Percentiles rank a stretch among this genome's conserved stretches.
These are phyloP conservation scores for Troglohyphantes excavatus DNA, from an alignment of 2,888 invertebrate genomes.

Conservation along the genomic window DNA sequence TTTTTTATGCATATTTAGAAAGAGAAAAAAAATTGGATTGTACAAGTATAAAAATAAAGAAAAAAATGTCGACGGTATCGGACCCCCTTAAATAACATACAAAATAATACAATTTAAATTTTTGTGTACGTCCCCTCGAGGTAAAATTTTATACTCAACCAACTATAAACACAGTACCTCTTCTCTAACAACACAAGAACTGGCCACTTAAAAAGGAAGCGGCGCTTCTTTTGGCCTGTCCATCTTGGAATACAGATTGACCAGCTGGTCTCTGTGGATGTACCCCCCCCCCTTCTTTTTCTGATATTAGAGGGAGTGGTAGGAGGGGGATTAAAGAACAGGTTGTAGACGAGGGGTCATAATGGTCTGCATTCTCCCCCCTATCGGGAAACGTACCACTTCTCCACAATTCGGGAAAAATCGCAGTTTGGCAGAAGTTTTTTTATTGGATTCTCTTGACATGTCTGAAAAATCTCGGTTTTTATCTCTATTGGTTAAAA, in stretches of 20 bases:
- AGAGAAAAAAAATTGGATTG: no score
- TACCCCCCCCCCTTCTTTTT: slow-evolving; percentile 33
- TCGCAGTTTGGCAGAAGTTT: slow-evolving; percentile 39
- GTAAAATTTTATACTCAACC: neutral
- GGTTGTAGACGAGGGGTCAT: slow-evolving; percentile 40
- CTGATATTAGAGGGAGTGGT: slow-evolving; percentile 36
- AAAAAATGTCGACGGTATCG: no score
- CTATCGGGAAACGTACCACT: neutral
- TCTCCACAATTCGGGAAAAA: neutral
- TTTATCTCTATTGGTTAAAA: no score
- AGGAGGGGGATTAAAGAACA: slow-evolving; percentile 57
- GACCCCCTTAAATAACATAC: no score
- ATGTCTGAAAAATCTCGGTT: neutral
- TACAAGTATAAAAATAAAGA: no score
- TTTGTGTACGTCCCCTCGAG: neutral
- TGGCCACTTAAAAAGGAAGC: slow-evolving; percentile 5
- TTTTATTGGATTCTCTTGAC: neutral
- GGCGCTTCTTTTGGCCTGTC: neutral
- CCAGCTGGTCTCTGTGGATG: slow-evolving; percentile 27
- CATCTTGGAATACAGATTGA: slow-evolving; percentile 7
- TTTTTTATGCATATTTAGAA: no score
- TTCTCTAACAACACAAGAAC: neutral
- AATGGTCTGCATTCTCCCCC: slow-evolving; percentile 51
- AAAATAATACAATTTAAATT: neutral
- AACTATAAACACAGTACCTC: neutral